Conservation (phyloP, 2,888 invertebrate species). For the Hecatera dysodea region DNA sequence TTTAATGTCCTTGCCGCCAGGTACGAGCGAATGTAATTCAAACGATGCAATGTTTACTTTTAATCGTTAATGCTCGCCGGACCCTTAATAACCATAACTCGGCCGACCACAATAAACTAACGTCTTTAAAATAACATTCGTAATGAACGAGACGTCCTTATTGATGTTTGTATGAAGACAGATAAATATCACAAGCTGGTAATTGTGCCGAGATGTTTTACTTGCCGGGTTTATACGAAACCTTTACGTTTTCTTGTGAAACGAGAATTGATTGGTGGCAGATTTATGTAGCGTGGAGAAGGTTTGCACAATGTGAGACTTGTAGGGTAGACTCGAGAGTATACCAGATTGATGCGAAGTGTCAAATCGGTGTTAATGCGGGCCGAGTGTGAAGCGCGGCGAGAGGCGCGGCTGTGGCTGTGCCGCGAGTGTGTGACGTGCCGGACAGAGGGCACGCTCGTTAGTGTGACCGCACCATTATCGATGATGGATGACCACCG, state of each 20-base stretch:
- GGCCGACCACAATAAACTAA: slow-evolving; percentile 59
- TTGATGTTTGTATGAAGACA: slow-evolving; percentile 57
- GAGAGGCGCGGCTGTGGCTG: slow-evolving; percentile 36
- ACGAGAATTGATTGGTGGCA: slow-evolving; percentile 46
- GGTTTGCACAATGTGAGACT: slow-evolving; percentile 33
- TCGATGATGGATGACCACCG: slow-evolving; percentile 87
- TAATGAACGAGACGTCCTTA: slow-evolving; percentile 57
- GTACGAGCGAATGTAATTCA: slow-evolving; percentile 68
- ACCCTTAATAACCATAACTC: slow-evolving; percentile 63
- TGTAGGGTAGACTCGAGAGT: slow-evolving; percentile 7
- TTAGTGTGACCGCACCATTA: slow-evolving; percentile 86
- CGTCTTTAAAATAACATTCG: slow-evolving; percentile 65
- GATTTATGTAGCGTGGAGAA: slow-evolving; percentile 40
- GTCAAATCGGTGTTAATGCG: slow-evolving; percentile 55
- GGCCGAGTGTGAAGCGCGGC: slow-evolving; percentile 29
- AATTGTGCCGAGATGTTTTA: slow-evolving; percentile 46
- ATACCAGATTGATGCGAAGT: slow-evolving; percentile 55
- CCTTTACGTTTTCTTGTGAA: slow-evolving; percentile 51
- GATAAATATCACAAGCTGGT: slow-evolving; percentile 51
- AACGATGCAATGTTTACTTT: slow-evolving; percentile 70
- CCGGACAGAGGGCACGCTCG: slow-evolving; percentile 79
- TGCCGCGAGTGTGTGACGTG: slow-evolving; percentile 58
- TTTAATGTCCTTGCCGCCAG: slow-evolving; percentile 77
- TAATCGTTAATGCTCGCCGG: slow-evolving; percentile 60
- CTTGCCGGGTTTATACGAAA: slow-evolving; percentile 37